These are phyloP conservation scores for Leucosticte australis DNA, from an alignment of 2,113 vertebrate species.

Conservation along the genomic window DNA sequence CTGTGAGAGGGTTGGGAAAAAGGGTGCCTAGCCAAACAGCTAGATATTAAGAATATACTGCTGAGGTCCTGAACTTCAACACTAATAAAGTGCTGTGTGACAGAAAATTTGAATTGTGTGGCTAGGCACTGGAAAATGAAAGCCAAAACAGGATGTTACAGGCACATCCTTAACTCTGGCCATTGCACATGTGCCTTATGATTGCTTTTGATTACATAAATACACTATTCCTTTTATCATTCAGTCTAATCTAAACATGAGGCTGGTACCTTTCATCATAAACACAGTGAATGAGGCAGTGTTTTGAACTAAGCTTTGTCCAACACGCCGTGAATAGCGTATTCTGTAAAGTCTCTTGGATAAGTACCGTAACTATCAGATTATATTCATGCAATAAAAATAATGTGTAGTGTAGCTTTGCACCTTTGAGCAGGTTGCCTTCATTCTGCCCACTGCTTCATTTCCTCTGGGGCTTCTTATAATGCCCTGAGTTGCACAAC, in stretches of 20 bases:
- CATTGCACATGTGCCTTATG: neutral
- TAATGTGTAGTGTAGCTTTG: neutral
- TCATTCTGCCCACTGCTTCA: neutral
- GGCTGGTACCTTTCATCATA: neutral
- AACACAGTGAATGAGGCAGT: neutral
- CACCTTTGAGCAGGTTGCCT: constrained; percentile 13
- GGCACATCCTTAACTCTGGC: neutral
- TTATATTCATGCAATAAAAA: constrained; percentile 38
- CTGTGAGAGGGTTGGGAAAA: neutral
- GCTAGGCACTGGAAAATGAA: neutral
- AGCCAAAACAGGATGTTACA: neutral
- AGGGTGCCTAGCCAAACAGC: neutral
- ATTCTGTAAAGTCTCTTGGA: constrained; percentile 20
- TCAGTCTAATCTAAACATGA: neutral
- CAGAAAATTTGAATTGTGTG: neutral
- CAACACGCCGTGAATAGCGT: neutral
- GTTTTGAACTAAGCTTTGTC: constrained; percentile 36
- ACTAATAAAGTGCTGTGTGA: neutral
- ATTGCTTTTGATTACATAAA: constrained; percentile 8
- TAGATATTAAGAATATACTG: neutral
- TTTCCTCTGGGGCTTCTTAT: constrained; percentile 7
- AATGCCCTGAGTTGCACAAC: neutral
- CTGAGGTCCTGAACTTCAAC: neutral
- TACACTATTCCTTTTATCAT: constrained; percentile 14
- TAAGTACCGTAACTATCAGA: constrained; percentile 3